These are phyloP conservation scores for Octonoba sinensis DNA, from an alignment of 2,888 invertebrate genomes.

Conservation along the genomic window DNA sequence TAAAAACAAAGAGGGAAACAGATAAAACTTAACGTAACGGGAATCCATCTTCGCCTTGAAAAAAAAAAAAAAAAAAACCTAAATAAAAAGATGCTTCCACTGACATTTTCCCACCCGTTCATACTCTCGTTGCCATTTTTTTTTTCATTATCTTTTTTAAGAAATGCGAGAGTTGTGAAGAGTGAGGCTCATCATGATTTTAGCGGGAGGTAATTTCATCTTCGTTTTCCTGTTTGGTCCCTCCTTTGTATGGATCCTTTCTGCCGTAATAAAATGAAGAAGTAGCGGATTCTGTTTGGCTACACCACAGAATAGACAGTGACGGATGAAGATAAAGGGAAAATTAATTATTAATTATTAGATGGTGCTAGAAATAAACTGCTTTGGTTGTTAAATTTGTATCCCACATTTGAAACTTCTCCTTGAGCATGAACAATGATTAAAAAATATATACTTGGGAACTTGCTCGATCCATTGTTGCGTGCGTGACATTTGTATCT, in stretches of 20 bases:
- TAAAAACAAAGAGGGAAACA: neutral
- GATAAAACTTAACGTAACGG: neutral
- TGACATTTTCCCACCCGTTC: slow-evolving; percentile 37
- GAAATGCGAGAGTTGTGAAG: slow-evolving; percentile 7
- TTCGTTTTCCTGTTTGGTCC: slow-evolving; percentile 35
- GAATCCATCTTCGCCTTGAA: neutral
- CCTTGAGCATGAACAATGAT: too few species aligned
- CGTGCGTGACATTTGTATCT: too few species aligned
- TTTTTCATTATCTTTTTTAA: neutral
- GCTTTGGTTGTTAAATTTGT: too few species aligned
- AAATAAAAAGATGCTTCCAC: neutral
- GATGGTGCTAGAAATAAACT: too few species aligned
- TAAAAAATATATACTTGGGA: too few species aligned
- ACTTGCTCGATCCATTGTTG: too few species aligned
- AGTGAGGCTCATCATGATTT: slow-evolving; percentile 6
- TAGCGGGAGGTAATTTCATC: slow-evolving; percentile 43
- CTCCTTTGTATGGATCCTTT: neutral
- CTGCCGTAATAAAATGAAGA: too few species aligned
- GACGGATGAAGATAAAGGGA: too few species aligned
- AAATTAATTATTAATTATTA: too few species aligned
- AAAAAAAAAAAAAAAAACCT: neutral
- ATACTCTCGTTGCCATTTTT: neutral
- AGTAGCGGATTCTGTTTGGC: too few species aligned
- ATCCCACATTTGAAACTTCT: too few species aligned
- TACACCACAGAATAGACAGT: too few species aligned